Base-by-base conservation (phyloP, 2,113 vertebrate species). In the Atherinomorus stipes region DNA sequence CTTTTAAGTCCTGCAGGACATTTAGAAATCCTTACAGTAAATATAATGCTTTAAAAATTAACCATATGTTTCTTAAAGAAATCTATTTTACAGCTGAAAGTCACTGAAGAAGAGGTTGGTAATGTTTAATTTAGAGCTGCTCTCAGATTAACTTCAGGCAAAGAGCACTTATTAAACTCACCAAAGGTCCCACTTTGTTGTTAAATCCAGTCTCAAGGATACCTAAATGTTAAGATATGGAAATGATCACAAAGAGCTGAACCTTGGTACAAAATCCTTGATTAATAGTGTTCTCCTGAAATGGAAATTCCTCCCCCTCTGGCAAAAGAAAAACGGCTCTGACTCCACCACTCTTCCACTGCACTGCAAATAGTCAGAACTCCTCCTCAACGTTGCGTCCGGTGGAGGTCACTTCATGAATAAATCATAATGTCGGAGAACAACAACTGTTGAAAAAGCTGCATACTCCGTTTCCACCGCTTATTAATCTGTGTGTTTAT, bases 221-320 rank as follows among this genome's bases (percentile, higher is more conserved):
- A 56, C 9, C 56, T 51, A 78, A 79, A 78, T 84, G 83, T 88
- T 85, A 74, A 81, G 67, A 76, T 79, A 79, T 86, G 80, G 80
- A 85, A 81, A 28, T 28, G 3, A 28, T 28, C 28, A 28, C 28
- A 28, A 4, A 28, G 28, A 85, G 75, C 74, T 81, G 74, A 25
- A 84, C 78, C 64, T 74, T 68, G 74, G 58, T 67, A 73, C 45
- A 62, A 76, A 76, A 58, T 68, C 44, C 60, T 50, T 40, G 58
- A 78, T 72, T 78, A 81, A 81, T 74, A 64, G 84, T 62, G 28
- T 68, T 60, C 62, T 58, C 26, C 38, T 8, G 59, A 80, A 78
- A 85, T 76, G 80, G 47, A 25, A 83, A 85, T 80, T 31, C 2
- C 31, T 19, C 26, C 45, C 45, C 26, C 11, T 61, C 42, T 81